Evolutionary conservation across 2,888 invertebrate species (phyloP).

Genomic region (Synanthedon andrenaeformis): DNA sequence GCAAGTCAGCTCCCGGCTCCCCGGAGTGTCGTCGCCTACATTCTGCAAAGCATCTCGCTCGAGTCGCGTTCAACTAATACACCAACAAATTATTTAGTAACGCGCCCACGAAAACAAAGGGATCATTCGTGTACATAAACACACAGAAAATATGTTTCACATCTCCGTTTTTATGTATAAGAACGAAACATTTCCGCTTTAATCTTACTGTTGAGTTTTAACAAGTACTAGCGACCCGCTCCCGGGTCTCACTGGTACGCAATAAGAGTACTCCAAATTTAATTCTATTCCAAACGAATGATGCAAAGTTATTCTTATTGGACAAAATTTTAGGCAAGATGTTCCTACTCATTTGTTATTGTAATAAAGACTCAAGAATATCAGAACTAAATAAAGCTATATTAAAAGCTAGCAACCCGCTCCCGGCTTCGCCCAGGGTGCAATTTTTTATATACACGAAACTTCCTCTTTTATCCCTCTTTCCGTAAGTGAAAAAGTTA

Average conservation of each 20-base stretch:
- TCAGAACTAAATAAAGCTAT: too few species aligned
- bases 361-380: constrained; percentile 1
- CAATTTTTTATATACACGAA: too few species aligned
- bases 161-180: too few species aligned
- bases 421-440: too few species aligned
- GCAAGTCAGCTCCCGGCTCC: constrained; percentile 3
- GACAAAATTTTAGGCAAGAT: constrained; percentile 1
- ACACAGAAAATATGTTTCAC: not conserved
- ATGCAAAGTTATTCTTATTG: not conserved
- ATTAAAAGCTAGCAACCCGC: too few species aligned
- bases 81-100: not conserved
- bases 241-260: too few species aligned
- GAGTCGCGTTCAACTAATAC: not conserved
- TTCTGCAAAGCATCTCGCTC: not conserved
- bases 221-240: too few species aligned
- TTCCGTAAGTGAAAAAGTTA: too few species aligned
- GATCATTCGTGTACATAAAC: not conserved
- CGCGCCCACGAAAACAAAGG: not conserved
- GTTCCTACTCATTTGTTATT: constrained; percentile 3
- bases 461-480: too few species aligned
- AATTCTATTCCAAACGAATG: not conserved
- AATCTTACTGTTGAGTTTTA: too few species aligned
- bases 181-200: too few species aligned
- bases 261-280: not conserved
- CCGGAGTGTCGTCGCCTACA: not conserved